These are phyloP conservation scores for Eubasilissa regina DNA, from an alignment of 1,140 invertebrate species.

Conservation along the genomic window DNA sequence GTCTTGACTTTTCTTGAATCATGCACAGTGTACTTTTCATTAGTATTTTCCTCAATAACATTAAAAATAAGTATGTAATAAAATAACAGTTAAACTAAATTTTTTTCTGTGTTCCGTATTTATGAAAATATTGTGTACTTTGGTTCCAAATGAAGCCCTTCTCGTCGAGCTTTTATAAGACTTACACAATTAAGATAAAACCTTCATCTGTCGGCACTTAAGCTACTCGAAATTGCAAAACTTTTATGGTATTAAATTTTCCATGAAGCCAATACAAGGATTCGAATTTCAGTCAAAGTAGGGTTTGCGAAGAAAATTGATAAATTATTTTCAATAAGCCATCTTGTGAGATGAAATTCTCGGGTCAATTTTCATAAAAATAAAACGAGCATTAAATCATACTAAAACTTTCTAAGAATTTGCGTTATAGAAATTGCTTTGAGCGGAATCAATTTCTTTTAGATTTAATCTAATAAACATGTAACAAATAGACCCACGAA, in stretches of 20 bases:
- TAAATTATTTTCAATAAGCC: slow-evolving; percentile 43
- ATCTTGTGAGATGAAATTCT: slow-evolving; percentile 28
- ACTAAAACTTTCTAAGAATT: slow-evolving; percentile 9
- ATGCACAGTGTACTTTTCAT: too few species aligned
- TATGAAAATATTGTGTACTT: background rate
- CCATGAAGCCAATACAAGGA: slow-evolving; percentile 43
- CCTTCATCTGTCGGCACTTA: slow-evolving; percentile 40
- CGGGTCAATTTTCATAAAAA: slow-evolving; percentile 7
- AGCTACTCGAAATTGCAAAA: slow-evolving; percentile 41
- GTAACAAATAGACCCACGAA: too few species aligned
- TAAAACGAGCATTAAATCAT: slow-evolving; percentile 1
- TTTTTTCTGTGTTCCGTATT: too few species aligned
- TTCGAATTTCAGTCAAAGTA: slow-evolving; percentile 42
- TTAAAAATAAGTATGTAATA: too few species aligned
- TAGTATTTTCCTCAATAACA: too few species aligned
- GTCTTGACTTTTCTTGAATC: too few species aligned
- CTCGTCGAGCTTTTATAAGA: background rate
- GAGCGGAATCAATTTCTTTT: background rate
- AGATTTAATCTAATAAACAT: background rate
- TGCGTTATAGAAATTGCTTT: background rate
- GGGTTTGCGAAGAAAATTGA: slow-evolving; percentile 41
- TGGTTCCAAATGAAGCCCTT: background rate
- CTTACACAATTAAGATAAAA: slow-evolving; percentile 19
- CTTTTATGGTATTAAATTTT: slow-evolving; percentile 41
- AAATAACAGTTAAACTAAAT: too few species aligned